A percentile compares a stretch with the other conserved stretches of the same genome.
phyloP scores from a whole-genome alignment of 2,113 vertebrate genomes.

The Raja brachyura region DNA sequence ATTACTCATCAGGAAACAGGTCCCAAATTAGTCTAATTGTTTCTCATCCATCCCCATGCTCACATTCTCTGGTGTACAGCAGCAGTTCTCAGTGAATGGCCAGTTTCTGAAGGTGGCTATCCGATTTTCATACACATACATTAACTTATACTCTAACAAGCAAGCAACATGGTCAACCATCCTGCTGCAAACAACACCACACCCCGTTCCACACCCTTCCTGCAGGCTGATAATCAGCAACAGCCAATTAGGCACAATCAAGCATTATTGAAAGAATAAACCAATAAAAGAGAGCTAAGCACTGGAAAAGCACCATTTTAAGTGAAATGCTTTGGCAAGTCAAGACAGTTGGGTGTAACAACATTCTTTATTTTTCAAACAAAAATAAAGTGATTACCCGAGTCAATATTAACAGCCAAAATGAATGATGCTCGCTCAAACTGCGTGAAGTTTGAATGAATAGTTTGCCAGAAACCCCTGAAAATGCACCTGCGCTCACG shows the following conservation, averaged over 20 bases:
- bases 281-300: not conserved
- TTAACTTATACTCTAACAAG: constrained; percentile 51
- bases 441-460: too few relatives aligned
- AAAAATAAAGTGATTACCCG: too few relatives aligned
- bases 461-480: too few relatives aligned
- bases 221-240: not conserved
- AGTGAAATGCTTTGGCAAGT: not conserved
- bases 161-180: not conserved
- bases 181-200: not conserved
- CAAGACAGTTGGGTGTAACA: too few relatives aligned
- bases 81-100: constrained; percentile 67
- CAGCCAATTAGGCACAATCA: not conserved
- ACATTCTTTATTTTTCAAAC: too few relatives aligned
- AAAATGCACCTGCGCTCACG: too few relatives aligned
- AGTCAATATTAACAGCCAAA: too few relatives aligned
- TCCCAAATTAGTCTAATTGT: not conserved
- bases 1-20: not conserved
- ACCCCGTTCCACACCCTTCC: not conserved
- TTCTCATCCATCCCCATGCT: not conserved
- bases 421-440: too few relatives aligned
- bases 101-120: constrained; percentile 63
- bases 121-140: constrained; percentile 62
- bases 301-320: not conserved
- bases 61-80: constrained; percentile 67
- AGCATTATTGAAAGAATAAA: not conserved